Evolutionary conservation across 2,888 invertebrate genomes (phyloP).

Genomic region (Dolichopus griseipennis): DNA sequence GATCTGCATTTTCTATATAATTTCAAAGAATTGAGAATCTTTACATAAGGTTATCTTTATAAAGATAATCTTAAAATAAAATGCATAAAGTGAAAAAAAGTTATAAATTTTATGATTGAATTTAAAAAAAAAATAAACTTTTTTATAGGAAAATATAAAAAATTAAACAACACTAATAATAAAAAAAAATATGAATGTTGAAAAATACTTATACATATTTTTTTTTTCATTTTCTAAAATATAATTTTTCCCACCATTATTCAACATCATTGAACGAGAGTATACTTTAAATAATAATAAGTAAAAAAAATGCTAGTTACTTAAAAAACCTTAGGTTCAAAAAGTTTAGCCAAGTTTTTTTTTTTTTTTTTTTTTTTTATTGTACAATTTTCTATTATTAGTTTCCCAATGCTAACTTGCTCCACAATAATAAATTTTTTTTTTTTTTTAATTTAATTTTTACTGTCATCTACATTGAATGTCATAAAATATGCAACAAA

Average conservation of each 20-base stretch:
- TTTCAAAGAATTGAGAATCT: too few species aligned
- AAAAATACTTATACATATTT: too few species aligned
- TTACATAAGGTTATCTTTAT: too few species aligned
- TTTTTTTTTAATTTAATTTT: background rate
- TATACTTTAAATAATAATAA: background rate
- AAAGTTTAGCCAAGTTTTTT: background rate
- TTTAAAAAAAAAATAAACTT: too few species aligned
- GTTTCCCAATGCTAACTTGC: background rate
- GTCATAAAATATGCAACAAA: too few species aligned
- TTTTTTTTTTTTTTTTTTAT: background rate
- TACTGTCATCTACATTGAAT: background rate
- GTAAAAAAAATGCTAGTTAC: background rate
- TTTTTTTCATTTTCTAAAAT: background rate
- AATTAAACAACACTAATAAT: background rate
- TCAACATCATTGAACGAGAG: background rate
- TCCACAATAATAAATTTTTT: background rate
- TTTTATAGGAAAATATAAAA: background rate
- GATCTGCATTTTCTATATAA: too few species aligned
- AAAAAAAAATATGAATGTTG: background rate
- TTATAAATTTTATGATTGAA: too few species aligned
- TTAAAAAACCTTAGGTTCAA: background rate
- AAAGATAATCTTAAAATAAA: too few species aligned
- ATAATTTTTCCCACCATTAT: constrained; percentile 4
- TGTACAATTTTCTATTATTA: background rate
- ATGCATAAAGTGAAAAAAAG: too few species aligned